Conservation (phyloP, 2,797 vertebrate species). For the Craterocephalus amniculus region DNA sequence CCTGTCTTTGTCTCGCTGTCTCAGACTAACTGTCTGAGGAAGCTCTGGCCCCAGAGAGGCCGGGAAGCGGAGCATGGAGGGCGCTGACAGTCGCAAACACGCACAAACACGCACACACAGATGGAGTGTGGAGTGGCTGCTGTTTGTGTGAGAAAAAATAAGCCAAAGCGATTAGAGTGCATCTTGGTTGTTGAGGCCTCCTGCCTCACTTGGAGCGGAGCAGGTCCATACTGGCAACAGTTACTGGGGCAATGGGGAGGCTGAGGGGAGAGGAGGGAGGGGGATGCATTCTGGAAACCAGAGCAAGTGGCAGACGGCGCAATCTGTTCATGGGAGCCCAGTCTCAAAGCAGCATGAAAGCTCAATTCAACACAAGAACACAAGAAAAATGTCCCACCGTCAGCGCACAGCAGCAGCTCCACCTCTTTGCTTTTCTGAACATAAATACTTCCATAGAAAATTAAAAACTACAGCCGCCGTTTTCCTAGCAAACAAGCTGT, state of each 20-base stretch:
- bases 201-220: conserved; percentile 72
- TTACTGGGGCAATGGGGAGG: conserved; percentile 60
- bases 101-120: conserved; percentile 56
- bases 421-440: conserved; percentile 20
- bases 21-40: conserved; percentile 59
- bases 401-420: conserved; percentile 50
- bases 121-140: conserved; percentile 65
- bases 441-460: background rate
- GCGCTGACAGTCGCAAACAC: conserved; percentile 42
- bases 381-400: conserved; percentile 31
- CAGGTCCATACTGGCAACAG: conserved; percentile 70
- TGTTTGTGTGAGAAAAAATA: conserved; percentile 69
- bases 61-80: conserved; percentile 39
- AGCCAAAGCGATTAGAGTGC: conserved; percentile 76
- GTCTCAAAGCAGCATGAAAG: conserved; percentile 67
- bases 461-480: background rate
- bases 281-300: conserved; percentile 65
- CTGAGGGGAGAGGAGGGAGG: conserved; percentile 34
- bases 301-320: conserved; percentile 80
- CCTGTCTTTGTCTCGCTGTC: conserved; percentile 70
- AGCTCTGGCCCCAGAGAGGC: conserved; percentile 46
- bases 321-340: conserved; percentile 81
- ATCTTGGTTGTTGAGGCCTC: conserved; percentile 74
- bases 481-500: background rate
- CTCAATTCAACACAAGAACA: conserved; percentile 66